A percentile compares a stretch with the other conserved stretches of the same genome.
Evolutionary conservation across 2,888 invertebrate genomes (phyloP).

Genomic region (Melanotus villosus): DNA sequence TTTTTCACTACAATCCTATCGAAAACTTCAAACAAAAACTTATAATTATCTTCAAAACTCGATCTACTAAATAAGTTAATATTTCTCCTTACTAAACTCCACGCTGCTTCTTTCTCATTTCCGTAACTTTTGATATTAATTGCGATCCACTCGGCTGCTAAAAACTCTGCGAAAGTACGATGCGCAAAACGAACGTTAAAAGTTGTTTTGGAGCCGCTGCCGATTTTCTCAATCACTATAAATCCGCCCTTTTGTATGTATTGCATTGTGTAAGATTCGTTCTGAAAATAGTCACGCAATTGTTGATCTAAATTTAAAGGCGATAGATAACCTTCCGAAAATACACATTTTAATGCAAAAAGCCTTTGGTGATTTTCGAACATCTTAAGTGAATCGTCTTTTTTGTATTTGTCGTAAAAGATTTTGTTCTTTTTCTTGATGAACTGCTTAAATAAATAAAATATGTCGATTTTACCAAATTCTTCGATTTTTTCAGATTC

Average conservation of each 20-base stretch:
- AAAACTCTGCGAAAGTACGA: slow-evolving; percentile 5
- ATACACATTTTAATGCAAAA: too few species aligned
- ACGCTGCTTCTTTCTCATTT: neutral
- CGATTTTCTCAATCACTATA: neutral
- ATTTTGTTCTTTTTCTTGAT: neutral
- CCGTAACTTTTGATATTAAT: neutral
- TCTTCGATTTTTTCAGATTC: neutral
- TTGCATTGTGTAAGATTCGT: too few species aligned
- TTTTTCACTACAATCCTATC: neutral
- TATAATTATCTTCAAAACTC: too few species aligned
- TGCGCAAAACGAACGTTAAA: neutral
- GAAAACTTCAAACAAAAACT: neutral
- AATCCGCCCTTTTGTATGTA: too few species aligned
- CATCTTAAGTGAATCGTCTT: too few species aligned
- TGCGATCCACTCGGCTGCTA: slow-evolving; percentile 8
- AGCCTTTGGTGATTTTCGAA: too few species aligned
- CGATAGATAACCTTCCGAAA: too few species aligned
- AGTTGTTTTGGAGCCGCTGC: neutral
- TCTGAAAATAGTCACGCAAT: too few species aligned
- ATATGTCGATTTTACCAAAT: neutral
- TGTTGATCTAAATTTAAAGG: too few species aligned
- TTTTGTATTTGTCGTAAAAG: neutral
- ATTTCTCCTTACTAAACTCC: too few species aligned
- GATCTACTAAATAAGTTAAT: too few species aligned
- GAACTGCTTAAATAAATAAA: slow-evolving; percentile 17